Evolutionary conservation across 1,140 invertebrate species (phyloP), one percentile per base, ranked within the genome.

Genomic region (Caenorhabditis brenneri): DNA sequence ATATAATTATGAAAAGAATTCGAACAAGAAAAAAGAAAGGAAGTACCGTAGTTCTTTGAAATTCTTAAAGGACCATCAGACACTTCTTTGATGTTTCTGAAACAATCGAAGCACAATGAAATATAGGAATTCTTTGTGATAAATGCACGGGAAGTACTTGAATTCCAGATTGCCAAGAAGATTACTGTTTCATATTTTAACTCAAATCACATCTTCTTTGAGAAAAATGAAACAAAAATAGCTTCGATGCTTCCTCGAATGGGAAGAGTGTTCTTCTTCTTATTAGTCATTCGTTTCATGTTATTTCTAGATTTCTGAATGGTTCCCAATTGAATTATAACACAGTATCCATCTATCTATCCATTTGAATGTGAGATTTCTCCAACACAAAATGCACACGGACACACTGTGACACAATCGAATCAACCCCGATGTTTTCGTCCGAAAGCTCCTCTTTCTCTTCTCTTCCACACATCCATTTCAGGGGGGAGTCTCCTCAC

Each of bases 391-490:
- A 39, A 42, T 74, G 36, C 65, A 74, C 65, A 2, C 22, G 24
- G 22, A 51, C 49, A n/a, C 22, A 24, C 53, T 27, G n/a, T 65
- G 65, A 24, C 65, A 74, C 65, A 42, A 74, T 74, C 36, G 36
- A 74, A 74, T 74, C 33, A 74, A 65, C 65, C 36, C 0, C n/a
- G 33, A 74, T 74, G 65, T 74, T 74, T 74, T 42, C 24, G 10
- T 6, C 24, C 36, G 65, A 65, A 33, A 31, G 31, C 58, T 9
- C 58, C 58, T 12, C 39, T 42, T 12, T 12, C 12, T 42, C 39
- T 9, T 55, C 58, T 65, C 33, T n/a, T 46, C 33, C 36, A 74
- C n/a, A 74, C 33, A 74, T 74, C 65, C 65, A 74, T 74, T 74
- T 42, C 16, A 2, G 65, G 65, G n/a, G n/a, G n/a, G n/a, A n/a